Conservation (phyloP, 2,797 vertebrate species). For the Ciconia nigra region DNA sequence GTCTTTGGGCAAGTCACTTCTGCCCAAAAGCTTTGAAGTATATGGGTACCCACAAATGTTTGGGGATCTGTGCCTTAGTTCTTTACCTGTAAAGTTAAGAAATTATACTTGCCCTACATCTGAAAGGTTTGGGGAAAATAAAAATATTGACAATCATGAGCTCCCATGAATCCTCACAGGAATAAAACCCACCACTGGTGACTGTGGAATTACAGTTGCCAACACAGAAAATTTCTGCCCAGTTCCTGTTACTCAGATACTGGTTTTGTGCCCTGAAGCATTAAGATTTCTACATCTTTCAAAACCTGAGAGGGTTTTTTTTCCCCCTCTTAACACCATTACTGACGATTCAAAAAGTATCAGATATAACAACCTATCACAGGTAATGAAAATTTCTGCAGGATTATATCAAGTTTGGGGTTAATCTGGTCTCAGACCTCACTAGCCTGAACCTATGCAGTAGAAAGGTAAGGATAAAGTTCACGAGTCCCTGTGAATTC, state of each 20-base stretch:
- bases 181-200: background rate
- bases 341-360: background rate
- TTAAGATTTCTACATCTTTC: background rate
- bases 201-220: background rate
- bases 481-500: background rate
- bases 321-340: fast-evolving
- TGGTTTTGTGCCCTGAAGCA: background rate
- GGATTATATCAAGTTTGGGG: background rate
- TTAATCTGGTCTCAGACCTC: background rate
- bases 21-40: background rate
- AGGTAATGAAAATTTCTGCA: background rate
- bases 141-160: background rate
- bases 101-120: background rate
- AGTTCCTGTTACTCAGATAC: too few relatives aligned
- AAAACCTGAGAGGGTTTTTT: background rate
- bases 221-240: background rate
- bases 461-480: background rate
- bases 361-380: background rate
- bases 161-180: background rate
- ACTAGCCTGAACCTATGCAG: background rate
- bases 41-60: fast-evolving
- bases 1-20: background rate
- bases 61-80: background rate
- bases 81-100: background rate
- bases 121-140: background rate